Evolutionary conservation across 2,113 vertebrate species (phyloP), one percentile per base, ranked within the genome.

Genomic region (Gadus chalcogrammus): DNA sequence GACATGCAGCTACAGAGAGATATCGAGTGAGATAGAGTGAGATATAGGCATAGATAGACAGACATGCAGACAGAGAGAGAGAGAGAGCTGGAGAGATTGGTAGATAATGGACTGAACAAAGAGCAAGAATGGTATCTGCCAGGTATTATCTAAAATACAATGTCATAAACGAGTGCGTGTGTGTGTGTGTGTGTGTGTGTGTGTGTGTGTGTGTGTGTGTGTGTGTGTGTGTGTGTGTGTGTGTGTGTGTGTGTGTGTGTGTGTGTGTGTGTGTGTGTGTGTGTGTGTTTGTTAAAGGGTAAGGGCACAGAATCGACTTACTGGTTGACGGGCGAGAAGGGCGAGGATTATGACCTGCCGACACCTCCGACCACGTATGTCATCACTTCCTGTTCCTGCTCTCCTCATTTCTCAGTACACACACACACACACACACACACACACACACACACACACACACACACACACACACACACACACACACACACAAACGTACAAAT

Each of bases 241-340:
- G 2, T 42, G 38, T 42, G 6, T 42, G 38, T 42, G 38, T 68
- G 7, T 62, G 8, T 24, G 24, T 68, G 52, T 61, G 55, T 31
- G 6, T 22, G 24, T 74, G 9, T 61, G 27, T 28, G 11, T 42
- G 38, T 42, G 2, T 42, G 38, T 42, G 6, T 42, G 38, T 42
- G 38, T 68, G 7, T 62, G 8, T 24, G 20, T 75, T 15, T 69
- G 1, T 78, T 71, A 73, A 77, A 98, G 97, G 97, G 96, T 35
- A 95, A 91, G 93, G 95, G 96, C 70, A 94, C 91, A 15, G 95
- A 98, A 85, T 93, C 88, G 20, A 99, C 97, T 1, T 98, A 96
- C 85, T 99, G 97, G 97, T 82, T 98, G 89, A 98, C 91, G 0
- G 96, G 95, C 31, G 91, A 94, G 69, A 94, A 90, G 55, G 94